Conservation (phyloP, 2,888 invertebrate genomes). For the Taenaris catops region DNA sequence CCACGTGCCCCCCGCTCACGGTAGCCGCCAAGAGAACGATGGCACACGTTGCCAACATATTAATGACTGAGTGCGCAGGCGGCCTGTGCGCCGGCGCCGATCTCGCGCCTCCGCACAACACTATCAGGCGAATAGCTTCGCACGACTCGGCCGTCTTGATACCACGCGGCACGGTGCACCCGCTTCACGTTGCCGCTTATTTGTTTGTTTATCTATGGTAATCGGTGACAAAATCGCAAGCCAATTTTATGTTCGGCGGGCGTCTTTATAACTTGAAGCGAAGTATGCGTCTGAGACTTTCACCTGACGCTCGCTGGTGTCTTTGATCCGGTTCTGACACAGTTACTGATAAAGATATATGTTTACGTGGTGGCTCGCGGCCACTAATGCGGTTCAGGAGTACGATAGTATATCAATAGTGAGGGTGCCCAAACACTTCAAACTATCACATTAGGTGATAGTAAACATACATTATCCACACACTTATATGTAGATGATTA, state of each 20-base stretch:
- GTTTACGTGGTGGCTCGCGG: conserved; percentile 43
- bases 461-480: background rate
- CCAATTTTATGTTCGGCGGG: conserved; percentile 31
- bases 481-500: background rate
- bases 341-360: conserved; percentile 63
- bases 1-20: no score
- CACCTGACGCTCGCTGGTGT: conserved; percentile 56
- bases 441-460: conserved; percentile 7
- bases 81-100: conserved; percentile 32
- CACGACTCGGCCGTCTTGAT: conserved; percentile 44
- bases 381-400: conserved; percentile 9
- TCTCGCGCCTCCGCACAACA: conserved; percentile 46
- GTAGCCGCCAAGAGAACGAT: conserved; percentile 49
- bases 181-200: no score
- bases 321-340: conserved; percentile 54
- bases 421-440: conserved; percentile 4
- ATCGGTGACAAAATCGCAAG: conserved; percentile 40
- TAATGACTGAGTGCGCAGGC: conserved; percentile 43
- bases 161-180: conserved; percentile 41
- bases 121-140: conserved; percentile 53
- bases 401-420: conserved; percentile 6
- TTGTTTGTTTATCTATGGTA: conserved; percentile 63
- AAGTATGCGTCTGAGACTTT: conserved; percentile 70
- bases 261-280: conserved; percentile 55
- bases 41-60: conserved; percentile 54